Conservation (phyloP, 1,140 invertebrate species). For the Dryas iulia region DNA sequence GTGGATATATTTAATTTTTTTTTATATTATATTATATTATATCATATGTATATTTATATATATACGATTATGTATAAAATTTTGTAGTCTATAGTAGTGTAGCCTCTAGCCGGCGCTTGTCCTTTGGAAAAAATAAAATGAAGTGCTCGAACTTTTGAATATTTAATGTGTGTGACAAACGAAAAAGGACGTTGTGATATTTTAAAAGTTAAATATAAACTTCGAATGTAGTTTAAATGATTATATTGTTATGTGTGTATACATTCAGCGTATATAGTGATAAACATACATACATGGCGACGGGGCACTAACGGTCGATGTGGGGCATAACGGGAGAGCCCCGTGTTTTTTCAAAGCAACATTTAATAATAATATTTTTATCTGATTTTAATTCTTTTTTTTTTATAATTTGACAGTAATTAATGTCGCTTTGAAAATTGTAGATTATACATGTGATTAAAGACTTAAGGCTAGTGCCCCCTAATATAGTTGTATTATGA, state of each 20-base stretch:
- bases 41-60: background rate
- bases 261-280: slow-evolving; percentile 53
- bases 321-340: background rate
- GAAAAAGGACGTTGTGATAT: slow-evolving; percentile 58
- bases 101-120: slow-evolving; percentile 8
- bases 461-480: background rate
- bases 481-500: background rate
- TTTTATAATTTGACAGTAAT: background rate
- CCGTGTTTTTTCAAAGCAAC: background rate
- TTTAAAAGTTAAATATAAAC: slow-evolving; percentile 40
- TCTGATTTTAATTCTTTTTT: background rate
- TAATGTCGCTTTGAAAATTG: background rate
- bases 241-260: slow-evolving; percentile 47
- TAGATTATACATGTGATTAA: background rate
- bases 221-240: slow-evolving; percentile 50
- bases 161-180: slow-evolving; percentile 43
- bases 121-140: slow-evolving; percentile 6
- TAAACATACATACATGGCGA: slow-evolving; percentile 51
- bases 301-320: slow-evolving; percentile 11
- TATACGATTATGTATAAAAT: background rate
- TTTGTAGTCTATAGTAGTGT: background rate
- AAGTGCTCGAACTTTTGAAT: slow-evolving; percentile 31
- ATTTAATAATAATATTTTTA: background rate
- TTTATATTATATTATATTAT: slow-evolving; percentile 24
- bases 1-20: slow-evolving; percentile 26